Evolutionary conservation across 2,888 invertebrate genomes (phyloP).

Genomic region (Marronus borbonicus): DNA sequence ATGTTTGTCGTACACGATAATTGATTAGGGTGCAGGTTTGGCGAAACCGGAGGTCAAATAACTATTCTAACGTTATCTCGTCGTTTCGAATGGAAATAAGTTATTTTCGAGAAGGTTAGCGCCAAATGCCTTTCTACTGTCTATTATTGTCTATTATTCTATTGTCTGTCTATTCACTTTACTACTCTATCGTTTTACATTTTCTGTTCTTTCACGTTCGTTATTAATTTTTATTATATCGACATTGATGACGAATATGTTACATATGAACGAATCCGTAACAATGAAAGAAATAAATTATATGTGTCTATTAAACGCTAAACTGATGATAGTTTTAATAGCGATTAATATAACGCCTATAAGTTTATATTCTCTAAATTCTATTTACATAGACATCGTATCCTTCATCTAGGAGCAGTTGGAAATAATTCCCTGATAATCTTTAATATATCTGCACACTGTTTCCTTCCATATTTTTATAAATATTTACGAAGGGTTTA

Average conservation of each 20-base stretch:
- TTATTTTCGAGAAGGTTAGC: background rate
- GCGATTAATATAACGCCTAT: background rate
- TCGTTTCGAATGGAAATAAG: background rate
- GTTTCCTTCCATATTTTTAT: background rate
- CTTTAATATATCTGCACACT: background rate
- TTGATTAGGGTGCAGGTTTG: slow-evolving; percentile 1
- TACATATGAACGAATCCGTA: too few relatives aligned
- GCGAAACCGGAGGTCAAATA: background rate
- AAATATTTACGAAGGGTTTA: background rate
- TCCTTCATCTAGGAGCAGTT: background rate
- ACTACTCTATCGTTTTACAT: too few relatives aligned
- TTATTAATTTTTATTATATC: too few relatives aligned
- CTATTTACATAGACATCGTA: slow-evolving; percentile 12
- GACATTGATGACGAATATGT: too few relatives aligned
- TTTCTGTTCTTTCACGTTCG: too few relatives aligned
- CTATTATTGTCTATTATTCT: too few relatives aligned
- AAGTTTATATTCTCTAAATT: background rate
- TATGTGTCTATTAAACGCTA: too few relatives aligned
- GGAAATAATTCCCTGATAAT: slow-evolving; percentile 14
- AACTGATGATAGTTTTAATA: slow-evolving; percentile 9
- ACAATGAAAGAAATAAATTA: too few relatives aligned
- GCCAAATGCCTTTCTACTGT: too few relatives aligned
- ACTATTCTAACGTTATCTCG: slow-evolving; percentile 4
- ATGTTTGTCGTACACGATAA: background rate
- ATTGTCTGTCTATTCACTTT: too few relatives aligned